Evolutionary conservation across 2,113 vertebrate species (phyloP).

Genomic region (Choloepus hoffmanni): DNA sequence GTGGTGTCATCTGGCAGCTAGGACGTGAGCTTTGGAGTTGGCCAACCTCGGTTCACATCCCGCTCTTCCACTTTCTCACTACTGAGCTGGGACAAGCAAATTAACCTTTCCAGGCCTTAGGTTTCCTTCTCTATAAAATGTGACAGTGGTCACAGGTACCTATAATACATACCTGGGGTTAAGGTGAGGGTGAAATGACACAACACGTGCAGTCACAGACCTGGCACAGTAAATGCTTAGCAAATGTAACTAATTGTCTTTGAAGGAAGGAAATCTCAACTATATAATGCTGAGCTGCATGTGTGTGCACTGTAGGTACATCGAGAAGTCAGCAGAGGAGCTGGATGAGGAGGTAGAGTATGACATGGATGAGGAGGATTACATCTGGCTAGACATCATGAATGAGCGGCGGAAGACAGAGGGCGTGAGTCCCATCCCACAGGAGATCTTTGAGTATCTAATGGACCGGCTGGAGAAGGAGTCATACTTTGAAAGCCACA

Average conservation of each 20-base stretch:
- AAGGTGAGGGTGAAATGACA: background rate
- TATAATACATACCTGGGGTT: background rate
- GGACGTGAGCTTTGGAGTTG: background rate
- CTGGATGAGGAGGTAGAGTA: conserved; percentile 99
- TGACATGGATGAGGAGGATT: conserved; percentile 99
- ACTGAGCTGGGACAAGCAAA: background rate
- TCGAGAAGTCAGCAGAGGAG: conserved; percentile 98
- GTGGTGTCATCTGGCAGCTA: background rate
- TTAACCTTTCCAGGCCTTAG: conserved; percentile 9
- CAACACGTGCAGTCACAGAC: background rate
- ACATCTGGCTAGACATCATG: conserved; percentile 99
- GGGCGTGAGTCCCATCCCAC: conserved; percentile 95
- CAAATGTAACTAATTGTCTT: background rate
- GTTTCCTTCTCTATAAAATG: conserved; percentile 22
- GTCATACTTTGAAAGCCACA: conserved; percentile 99
- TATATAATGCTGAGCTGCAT: background rate
- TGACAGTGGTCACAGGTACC: background rate
- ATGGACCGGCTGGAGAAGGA: conserved; percentile 99
- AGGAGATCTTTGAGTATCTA: conserved; percentile 98
- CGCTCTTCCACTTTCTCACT: conserved; percentile 4
- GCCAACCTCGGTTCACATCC: background rate
- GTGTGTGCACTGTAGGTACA: conserved; percentile 90
- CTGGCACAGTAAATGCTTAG: background rate
- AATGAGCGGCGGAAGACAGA: conserved; percentile 96
- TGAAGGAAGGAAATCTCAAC: background rate